Percentiles rank a stretch among this genome's conserved stretches.
Evolutionary conservation across 2,797 vertebrate genomes (phyloP).

Genomic region (Rhinella marina): DNA sequence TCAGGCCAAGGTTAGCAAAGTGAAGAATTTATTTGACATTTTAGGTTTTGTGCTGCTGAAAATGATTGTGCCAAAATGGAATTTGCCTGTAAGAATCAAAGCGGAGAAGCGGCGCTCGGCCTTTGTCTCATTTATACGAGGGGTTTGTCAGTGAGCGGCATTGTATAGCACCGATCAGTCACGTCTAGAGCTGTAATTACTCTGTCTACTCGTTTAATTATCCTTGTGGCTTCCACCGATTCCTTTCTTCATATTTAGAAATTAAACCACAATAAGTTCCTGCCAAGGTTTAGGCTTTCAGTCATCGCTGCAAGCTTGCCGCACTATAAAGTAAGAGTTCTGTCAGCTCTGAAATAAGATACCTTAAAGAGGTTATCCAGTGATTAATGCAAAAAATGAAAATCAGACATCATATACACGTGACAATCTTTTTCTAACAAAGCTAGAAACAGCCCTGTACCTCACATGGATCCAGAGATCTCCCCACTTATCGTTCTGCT

Average conservation of each 20-base stretch:
- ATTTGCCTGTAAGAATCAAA: neutral
- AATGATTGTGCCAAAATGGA: neutral
- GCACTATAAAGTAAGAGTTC: neutral
- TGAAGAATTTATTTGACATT: neutral
- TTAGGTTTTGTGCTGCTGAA: neutral
- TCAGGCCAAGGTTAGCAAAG: neutral
- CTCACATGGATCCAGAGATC: too few relatives aligned
- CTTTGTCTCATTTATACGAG: neutral
- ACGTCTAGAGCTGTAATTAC: constrained; percentile 42
- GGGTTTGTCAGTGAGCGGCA: neutral
- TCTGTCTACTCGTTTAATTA: constrained; percentile 48
- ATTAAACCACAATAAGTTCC: neutral
- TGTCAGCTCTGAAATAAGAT: neutral
- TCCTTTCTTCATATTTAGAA: constrained; percentile 24
- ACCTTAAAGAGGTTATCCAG: too few relatives aligned
- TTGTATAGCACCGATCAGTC: constrained; percentile 13
- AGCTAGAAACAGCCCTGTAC: too few relatives aligned
- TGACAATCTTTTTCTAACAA: too few relatives aligned
- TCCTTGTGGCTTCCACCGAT: constrained; percentile 4
- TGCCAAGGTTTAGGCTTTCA: constrained; percentile 24
- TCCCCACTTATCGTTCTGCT: too few relatives aligned
- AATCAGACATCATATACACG: too few relatives aligned
- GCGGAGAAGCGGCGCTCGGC: neutral
- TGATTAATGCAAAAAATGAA: too few relatives aligned
- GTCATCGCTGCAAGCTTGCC: constrained; percentile 10